Evolutionary conservation across 1,140 invertebrate genomes (phyloP).

Genomic region (Holcopasites calliopsidis): DNA sequence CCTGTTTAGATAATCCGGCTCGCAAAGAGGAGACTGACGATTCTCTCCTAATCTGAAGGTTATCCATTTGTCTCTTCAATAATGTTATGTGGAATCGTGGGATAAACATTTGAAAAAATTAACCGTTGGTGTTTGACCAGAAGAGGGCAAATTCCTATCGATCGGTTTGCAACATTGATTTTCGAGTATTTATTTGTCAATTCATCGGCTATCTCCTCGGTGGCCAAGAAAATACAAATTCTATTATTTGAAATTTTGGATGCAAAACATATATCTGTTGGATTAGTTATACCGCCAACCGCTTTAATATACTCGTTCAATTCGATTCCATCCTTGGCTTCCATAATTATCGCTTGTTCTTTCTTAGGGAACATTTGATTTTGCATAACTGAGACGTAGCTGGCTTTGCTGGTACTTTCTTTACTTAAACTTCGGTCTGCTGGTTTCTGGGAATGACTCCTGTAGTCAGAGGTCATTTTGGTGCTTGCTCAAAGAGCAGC

Average conservation of each 20-base stretch:
- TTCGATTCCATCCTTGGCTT: background rate
- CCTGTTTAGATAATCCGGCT: background rate
- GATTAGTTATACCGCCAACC: background rate
- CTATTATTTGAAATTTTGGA: conserved; percentile 15
- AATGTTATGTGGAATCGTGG: background rate
- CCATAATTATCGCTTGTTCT: background rate
- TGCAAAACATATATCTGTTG: background rate
- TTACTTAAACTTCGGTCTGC: background rate
- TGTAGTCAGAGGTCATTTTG: conserved; percentile 14
- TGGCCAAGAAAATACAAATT: background rate
- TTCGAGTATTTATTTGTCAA: background rate
- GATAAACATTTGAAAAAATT: conserved; percentile 6
- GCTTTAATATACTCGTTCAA: background rate
- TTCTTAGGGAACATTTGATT: background rate
- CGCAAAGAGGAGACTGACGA: background rate
- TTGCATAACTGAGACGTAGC: background rate
- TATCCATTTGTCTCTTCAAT: background rate
- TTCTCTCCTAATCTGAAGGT: background rate
- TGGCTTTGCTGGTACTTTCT: background rate
- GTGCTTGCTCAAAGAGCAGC: too few species aligned
- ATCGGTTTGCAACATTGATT: background rate
- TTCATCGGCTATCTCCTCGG: background rate
- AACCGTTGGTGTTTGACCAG: background rate
- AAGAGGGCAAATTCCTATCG: background rate
- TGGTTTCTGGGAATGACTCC: background rate